Percentiles rank a stretch among this genome's conserved stretches.
phyloP scores from a whole-genome alignment of 92 coral and sea anemone genomes.

The Parazoanthus darwini region DNA sequence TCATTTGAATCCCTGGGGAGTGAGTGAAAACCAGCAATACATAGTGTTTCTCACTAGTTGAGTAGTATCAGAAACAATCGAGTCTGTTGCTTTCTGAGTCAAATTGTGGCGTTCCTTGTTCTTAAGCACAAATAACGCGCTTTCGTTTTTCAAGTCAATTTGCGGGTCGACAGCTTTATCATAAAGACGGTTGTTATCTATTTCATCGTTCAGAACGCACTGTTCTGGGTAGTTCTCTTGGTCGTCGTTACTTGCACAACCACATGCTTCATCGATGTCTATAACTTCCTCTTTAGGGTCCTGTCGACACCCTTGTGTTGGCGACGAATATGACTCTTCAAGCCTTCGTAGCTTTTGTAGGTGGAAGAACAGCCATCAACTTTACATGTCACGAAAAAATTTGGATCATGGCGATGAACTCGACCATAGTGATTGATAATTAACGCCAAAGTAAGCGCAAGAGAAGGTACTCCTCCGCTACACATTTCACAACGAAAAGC shows the following conservation, averaged over 20 bases:
- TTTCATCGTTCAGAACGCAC: too few relatives aligned
- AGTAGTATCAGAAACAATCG: slow-evolving; percentile 44
- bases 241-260: too few relatives aligned
- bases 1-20: too few relatives aligned
- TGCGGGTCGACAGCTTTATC: slow-evolving; percentile 17
- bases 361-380: slow-evolving; percentile 18
- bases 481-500: slow-evolving; percentile 49
- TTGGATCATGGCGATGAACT: slow-evolving; percentile 57
- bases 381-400: slow-evolving; percentile 51
- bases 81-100: slow-evolving; percentile 55
- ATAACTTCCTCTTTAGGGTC: background rate
- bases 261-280: too few relatives aligned
- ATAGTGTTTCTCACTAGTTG: slow-evolving; percentile 41
- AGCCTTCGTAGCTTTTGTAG: slow-evolving; percentile 41
- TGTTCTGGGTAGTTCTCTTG: too few relatives aligned
- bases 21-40: slow-evolving; percentile 46
- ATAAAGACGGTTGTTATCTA: background rate
- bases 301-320: slow-evolving; percentile 36
- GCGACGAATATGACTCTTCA: slow-evolving; percentile 49
- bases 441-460: slow-evolving; percentile 39
- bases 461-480: slow-evolving; percentile 35
- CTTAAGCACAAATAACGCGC: slow-evolving; percentile 30
- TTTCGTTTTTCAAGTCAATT: slow-evolving; percentile 22
- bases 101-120: slow-evolving; percentile 42
- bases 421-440: slow-evolving; percentile 52